phyloP scores from a whole-genome alignment of 2,888 invertebrate species.

The Zygothrica quintamaculata region DNA sequence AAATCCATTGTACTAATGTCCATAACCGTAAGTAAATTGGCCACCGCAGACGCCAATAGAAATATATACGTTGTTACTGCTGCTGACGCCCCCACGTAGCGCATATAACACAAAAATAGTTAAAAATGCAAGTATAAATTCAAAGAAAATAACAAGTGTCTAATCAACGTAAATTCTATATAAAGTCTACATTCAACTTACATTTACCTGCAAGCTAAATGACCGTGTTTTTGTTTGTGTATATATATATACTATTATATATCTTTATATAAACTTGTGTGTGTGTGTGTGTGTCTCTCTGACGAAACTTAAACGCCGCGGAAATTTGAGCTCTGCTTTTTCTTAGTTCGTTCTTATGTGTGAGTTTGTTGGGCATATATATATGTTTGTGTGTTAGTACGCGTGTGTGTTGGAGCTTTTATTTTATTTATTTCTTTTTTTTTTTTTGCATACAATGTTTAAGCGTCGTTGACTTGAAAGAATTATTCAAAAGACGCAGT shows the following conservation, averaged over 20 bases:
- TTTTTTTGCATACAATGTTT: slow-evolving; percentile 69
- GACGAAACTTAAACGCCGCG: slow-evolving; percentile 63
- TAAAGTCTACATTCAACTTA: slow-evolving; percentile 28
- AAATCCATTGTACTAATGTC: slow-evolving; percentile 82
- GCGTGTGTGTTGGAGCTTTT: slow-evolving; percentile 48
- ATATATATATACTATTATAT: too few species aligned
- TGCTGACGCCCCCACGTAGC: slow-evolving; percentile 67
- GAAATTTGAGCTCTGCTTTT: slow-evolving; percentile 70
- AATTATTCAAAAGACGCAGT: slow-evolving; percentile 66
- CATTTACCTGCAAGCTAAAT: slow-evolving; percentile 40
- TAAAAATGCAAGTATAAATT: slow-evolving; percentile 51
- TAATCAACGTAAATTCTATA: slow-evolving; percentile 34
- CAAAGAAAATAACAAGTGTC: slow-evolving; percentile 44
- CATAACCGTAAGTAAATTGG: slow-evolving; percentile 82
- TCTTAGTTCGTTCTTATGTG: slow-evolving; percentile 34
- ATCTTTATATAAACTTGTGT: too few species aligned
- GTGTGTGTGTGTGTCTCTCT: slow-evolving; percentile 30
- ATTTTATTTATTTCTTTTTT: not conserved
- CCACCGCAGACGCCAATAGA: slow-evolving; percentile 2
- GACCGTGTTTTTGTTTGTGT: slow-evolving; percentile 5
- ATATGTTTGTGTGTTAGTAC: slow-evolving; percentile 32
- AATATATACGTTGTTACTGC: slow-evolving; percentile 15
- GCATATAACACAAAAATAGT: slow-evolving; percentile 40
- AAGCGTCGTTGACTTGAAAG: slow-evolving; percentile 66
- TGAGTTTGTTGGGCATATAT: slow-evolving; percentile 25